Conservation (phyloP, 2,888 invertebrate genomes). For the Hemithea aestivaria region DNA sequence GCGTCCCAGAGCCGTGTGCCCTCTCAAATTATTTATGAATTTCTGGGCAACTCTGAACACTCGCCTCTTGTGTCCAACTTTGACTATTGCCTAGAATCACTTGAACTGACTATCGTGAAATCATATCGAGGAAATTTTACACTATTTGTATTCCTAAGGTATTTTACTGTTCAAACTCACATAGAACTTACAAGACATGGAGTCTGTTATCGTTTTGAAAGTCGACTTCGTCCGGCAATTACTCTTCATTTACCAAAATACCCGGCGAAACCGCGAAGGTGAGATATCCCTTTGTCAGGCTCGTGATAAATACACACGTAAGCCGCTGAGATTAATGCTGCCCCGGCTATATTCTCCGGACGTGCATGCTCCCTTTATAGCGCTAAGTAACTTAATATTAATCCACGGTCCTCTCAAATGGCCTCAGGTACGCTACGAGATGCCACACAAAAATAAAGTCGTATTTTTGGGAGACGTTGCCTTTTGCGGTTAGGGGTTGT, state of each 20-base stretch:
- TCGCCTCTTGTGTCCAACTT: slow-evolving; percentile 20
- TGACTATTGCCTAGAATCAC: slow-evolving; percentile 6
- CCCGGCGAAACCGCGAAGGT: slow-evolving; percentile 36
- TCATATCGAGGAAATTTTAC: too few species aligned
- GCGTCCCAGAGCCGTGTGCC: slow-evolving; percentile 37
- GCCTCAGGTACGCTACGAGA: slow-evolving; percentile 11
- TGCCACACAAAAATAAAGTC: slow-evolving; percentile 8
- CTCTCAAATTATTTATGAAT: slow-evolving; percentile 46
- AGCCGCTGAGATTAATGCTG: slow-evolving; percentile 38
- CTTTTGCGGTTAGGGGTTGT: too few species aligned
- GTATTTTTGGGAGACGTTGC: slow-evolving; percentile 4
- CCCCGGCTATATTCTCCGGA: slow-evolving; percentile 21
- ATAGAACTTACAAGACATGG: too few species aligned
- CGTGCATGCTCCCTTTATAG: slow-evolving; percentile 20
- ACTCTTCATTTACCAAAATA: slow-evolving; percentile 44
- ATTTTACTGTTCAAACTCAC: not conserved
- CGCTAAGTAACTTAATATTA: slow-evolving; percentile 19
- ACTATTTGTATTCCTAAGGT: slow-evolving; percentile 1
- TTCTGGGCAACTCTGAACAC: slow-evolving; percentile 23
- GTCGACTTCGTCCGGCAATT: slow-evolving; percentile 40
- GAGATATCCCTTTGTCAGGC: slow-evolving; percentile 41
- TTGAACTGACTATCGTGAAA: too few species aligned
- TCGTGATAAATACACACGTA: slow-evolving; percentile 43
- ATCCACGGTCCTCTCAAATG: slow-evolving; percentile 17
- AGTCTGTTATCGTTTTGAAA: slow-evolving; percentile 25